phyloP scores from a whole-genome alignment of 2,113 vertebrate genomes.

The pig (Sus scrofa) region DNA sequence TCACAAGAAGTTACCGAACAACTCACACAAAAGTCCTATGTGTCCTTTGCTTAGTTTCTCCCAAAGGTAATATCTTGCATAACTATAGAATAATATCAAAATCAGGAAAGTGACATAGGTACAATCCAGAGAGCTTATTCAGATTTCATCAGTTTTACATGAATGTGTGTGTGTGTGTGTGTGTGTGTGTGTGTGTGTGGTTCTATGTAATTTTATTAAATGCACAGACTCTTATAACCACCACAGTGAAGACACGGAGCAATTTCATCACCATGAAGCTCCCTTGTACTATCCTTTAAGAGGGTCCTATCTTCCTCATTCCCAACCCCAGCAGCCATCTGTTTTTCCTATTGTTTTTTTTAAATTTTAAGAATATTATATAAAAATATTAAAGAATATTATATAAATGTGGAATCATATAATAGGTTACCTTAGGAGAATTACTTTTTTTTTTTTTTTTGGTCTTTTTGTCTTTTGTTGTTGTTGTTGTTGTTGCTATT shows the following conservation, averaged over 20 bases:
- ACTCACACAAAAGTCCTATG: background rate
- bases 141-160: background rate
- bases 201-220: background rate
- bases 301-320: background rate
- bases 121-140: background rate
- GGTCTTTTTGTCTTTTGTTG: too few relatives aligned
- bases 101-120: background rate
- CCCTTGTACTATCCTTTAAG: background rate
- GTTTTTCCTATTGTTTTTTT: slow-evolving; percentile 11
- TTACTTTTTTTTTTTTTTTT: slow-evolving; percentile 2
- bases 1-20: background rate
- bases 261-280: background rate
- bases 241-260: background rate
- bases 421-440: background rate
- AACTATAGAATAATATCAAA: slow-evolving; percentile 1
- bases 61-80: background rate
- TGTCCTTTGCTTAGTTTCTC: background rate
- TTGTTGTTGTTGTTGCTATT: too few relatives aligned
- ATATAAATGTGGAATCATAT: background rate
- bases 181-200: background rate
- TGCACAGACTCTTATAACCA: background rate
- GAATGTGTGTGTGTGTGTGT: background rate
- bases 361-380: slow-evolving; percentile 4
- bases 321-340: background rate
- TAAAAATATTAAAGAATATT: background rate